phyloP scores from a whole-genome alignment of 1,140 invertebrate species.

The Andricus grossulariae region DNA sequence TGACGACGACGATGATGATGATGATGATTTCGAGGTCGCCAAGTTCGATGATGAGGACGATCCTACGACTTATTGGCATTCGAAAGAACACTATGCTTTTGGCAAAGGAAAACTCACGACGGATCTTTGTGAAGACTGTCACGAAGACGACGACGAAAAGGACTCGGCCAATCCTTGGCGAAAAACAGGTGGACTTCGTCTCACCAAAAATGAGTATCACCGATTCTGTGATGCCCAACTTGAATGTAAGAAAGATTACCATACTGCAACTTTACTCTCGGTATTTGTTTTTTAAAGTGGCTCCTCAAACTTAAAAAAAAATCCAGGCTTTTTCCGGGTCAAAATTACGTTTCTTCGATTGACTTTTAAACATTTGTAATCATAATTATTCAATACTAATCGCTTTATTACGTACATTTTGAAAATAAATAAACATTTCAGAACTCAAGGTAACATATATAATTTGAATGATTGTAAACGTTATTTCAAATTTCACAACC shows the following conservation, averaged over 20 bases:
- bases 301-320: not conserved
- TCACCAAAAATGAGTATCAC: slow-evolving; percentile 84
- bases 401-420: too few species aligned
- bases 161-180: slow-evolving; percentile 80
- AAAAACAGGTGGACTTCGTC: slow-evolving; percentile 76
- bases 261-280: not conserved
- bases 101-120: slow-evolving; percentile 53
- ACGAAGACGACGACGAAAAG: slow-evolving; percentile 62
- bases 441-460: too few species aligned
- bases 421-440: not conserved
- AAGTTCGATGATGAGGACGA: slow-evolving; percentile 67
- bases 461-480: too few species aligned
- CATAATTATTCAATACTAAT: too few species aligned
- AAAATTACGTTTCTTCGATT: too few species aligned
- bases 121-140: slow-evolving; percentile 36
- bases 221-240: slow-evolving; percentile 85
- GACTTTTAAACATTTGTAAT: too few species aligned
- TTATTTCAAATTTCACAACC: too few species aligned
- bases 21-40: slow-evolving; percentile 65
- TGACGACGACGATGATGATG: slow-evolving; percentile 71
- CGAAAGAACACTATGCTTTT: slow-evolving; percentile 56
- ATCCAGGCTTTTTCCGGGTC: not conserved
- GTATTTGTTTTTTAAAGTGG: not conserved
- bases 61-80: slow-evolving; percentile 50
- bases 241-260: slow-evolving; percentile 79